A percentile compares a stretch with the other conserved stretches of the same genome.
Conservation (phyloP, 2,797 vertebrate species). For the Limosa lapponica region DNA sequence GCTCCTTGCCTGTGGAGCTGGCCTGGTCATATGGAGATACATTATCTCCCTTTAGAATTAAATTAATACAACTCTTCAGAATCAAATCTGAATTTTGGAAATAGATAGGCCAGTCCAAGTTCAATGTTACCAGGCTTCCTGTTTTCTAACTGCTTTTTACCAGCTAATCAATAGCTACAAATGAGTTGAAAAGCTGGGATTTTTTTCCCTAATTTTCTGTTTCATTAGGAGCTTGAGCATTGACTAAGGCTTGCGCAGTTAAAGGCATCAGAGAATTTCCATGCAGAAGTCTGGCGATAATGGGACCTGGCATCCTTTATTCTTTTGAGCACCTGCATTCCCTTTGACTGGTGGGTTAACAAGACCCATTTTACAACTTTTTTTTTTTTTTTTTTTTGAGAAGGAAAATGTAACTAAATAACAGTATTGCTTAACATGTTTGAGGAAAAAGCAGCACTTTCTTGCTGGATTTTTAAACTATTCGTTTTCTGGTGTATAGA, state of each 20-base stretch:
- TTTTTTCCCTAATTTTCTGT: background rate
- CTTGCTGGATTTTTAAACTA: background rate
- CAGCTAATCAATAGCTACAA: background rate
- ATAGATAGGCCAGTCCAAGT: background rate
- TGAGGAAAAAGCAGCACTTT: background rate
- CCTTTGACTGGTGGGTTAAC: background rate
- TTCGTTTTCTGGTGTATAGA: background rate
- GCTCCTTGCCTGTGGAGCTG: background rate
- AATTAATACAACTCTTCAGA: background rate
- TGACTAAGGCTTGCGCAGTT: background rate
- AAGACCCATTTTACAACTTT: background rate
- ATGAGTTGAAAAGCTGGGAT: background rate
- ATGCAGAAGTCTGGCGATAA: background rate
- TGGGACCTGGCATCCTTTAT: background rate
- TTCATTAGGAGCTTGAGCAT: background rate
- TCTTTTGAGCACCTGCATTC: background rate
- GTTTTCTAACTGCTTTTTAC: background rate
- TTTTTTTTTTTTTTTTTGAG: background rate
- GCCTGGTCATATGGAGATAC: background rate
- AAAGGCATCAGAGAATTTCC: background rate
- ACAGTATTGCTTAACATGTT: background rate
- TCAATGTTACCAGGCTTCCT: background rate
- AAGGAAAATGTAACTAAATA: background rate
- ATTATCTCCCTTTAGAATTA: background rate
- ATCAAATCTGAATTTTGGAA: background rate